These are phyloP conservation scores for Montifringilla adamsi DNA, from an alignment of 2,113 vertebrate species.

Conservation along the genomic window DNA sequence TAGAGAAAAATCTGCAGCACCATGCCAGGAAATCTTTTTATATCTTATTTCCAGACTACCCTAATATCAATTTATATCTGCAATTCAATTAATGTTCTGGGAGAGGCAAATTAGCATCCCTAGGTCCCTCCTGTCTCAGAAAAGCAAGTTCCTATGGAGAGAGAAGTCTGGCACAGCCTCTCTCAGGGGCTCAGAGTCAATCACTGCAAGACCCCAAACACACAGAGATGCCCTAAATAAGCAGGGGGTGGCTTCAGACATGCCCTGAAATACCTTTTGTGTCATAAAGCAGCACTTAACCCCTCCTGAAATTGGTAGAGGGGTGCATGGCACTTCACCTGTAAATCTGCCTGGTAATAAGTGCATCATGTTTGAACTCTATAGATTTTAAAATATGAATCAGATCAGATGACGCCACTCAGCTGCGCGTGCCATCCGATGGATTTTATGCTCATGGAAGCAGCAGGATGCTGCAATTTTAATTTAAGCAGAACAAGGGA, in stretches of 20 bases:
- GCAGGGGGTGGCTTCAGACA: neutral
- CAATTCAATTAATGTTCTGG: neutral
- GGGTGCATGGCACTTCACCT: neutral
- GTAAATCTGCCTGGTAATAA: neutral
- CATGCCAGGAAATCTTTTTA: constrained; percentile 13
- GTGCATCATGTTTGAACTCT: neutral
- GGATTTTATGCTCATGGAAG: neutral
- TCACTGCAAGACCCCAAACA: neutral
- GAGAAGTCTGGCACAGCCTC: neutral
- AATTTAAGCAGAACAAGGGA: neutral
- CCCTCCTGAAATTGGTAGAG: neutral
- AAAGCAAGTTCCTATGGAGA: neutral
- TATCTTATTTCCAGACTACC: constrained; percentile 5
- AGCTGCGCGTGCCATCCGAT: accelerated
- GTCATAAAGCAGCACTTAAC: neutral
- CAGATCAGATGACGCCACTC: neutral
- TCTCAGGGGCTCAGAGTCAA: neutral
- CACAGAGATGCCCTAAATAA: neutral
- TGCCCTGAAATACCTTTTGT: neutral
- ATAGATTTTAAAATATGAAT: neutral
- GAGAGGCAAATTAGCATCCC: neutral
- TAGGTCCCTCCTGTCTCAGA: neutral
- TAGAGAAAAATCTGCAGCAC: neutral
- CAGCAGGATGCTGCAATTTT: neutral
- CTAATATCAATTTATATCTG: neutral